Percentiles rank a stretch among this genome's conserved stretches.
Conservation (phyloP, 2,113 vertebrate genomes). For the Castor canadensis region DNA sequence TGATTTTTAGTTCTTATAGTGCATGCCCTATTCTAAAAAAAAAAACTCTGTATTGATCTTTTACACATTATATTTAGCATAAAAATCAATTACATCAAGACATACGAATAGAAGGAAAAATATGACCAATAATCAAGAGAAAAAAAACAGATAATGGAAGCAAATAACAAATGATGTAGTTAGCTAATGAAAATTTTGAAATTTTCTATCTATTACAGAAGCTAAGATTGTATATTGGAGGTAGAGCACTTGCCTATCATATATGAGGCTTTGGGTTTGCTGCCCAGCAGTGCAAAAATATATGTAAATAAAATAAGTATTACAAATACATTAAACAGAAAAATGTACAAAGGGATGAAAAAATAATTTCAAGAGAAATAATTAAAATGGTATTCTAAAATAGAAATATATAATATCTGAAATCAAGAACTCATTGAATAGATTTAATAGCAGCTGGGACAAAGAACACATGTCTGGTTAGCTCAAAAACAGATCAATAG, state of each 20-base stretch:
- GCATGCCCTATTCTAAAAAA: neutral
- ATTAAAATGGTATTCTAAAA: conserved; percentile 8
- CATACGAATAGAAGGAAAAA: neutral
- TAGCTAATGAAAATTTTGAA: neutral
- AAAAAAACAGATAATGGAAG: conserved; percentile 5
- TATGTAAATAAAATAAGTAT: neutral
- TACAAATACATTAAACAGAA: neutral
- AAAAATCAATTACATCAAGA: neutral
- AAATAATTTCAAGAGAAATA: neutral
- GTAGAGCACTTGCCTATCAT: neutral
- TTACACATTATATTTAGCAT: neutral
- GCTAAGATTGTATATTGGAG: neutral
- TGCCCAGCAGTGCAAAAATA: neutral
- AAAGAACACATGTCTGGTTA: neutral
- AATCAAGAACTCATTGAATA: neutral
- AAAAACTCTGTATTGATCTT: neutral
- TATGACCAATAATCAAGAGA: neutral
- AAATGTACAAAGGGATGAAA: neutral
- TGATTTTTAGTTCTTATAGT: neutral
- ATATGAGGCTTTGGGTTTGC: neutral
- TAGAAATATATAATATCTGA: neutral
- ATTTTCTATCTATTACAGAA: neutral
- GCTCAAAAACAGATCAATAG: neutral
- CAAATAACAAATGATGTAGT: neutral
- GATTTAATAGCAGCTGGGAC: neutral